Base-by-base conservation (phyloP, 2,888 invertebrate species). In the Cordylochernes scorpioides region DNA sequence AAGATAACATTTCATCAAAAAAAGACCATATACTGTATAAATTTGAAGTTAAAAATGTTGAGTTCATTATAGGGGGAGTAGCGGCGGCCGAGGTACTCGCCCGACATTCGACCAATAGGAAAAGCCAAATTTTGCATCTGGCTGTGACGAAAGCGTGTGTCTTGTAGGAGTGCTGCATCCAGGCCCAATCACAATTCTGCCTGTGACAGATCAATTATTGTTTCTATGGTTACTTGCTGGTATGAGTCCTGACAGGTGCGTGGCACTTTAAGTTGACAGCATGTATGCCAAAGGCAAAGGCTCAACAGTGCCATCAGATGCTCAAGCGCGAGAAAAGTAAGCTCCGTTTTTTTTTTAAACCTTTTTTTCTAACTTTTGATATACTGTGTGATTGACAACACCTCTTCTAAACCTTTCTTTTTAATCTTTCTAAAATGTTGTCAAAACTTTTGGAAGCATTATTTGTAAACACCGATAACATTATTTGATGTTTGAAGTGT, bases 261-360 rank as follows among this genome's bases (percentile, higher is more conserved):
- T 51, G 51, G 50, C 51, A 50, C 47, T 49, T 49, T 49, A 50
- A 46, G 49, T 49, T 44, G 43, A 48, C 40, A 38, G 33, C 44
- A 88, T 88, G 88, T 88, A 55, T 45, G 50, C 52, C 46, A 55
- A 55, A 48, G 53, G 53, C 45, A 55, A 55, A 49, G 53, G 51
- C 37, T 49, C 53, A 32, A 48, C 51, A 32, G 53, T 54, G 42
- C 54, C 55, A 39, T 53, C 54, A 34, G 54, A 55, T 49, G 52
- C 53, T 36, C 54, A 54, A 46, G 54, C 54, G 30, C 46, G 53
- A 43, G 54, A 55, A 51, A 54, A 55, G 54, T 54, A 45, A 51
- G 53, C n/a, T n/a, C n/a, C n/a, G n/a, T n/a, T n/a, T n/a, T n/a
- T n/a, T n/a, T n/a, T n/a, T n/a, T n/a, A n/a, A n/a, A n/a, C n/a